A percentile compares a stretch with the other conserved stretches of the same genome.
phyloP scores from a whole-genome alignment of 2,797 vertebrate genomes.

The Adelosebastes latens region DNA sequence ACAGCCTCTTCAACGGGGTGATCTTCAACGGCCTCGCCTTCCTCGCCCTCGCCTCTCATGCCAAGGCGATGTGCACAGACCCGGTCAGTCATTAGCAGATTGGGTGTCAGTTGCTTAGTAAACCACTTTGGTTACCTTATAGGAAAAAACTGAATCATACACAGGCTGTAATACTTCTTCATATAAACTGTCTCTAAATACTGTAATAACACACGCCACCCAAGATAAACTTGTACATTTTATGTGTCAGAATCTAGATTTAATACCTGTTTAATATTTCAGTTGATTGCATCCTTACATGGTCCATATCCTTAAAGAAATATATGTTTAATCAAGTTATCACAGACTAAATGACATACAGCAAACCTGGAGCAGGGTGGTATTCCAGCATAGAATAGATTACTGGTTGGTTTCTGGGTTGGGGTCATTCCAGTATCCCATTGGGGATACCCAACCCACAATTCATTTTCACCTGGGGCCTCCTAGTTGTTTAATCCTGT shows the following conservation, averaged over 20 bases:
- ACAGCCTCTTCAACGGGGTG: constrained; percentile 92
- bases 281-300: neutral
- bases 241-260: neutral
- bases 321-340: neutral
- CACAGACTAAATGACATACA: neutral
- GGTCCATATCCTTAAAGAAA: neutral
- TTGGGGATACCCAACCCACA: too few species aligned
- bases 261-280: neutral
- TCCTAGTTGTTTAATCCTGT: too few species aligned
- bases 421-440: neutral
- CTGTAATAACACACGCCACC: neutral
- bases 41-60: constrained; percentile 94
- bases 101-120: too few species aligned
- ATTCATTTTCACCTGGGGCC: too few species aligned
- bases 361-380: neutral
- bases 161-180: neutral
- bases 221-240: neutral
- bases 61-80: constrained; percentile 96
- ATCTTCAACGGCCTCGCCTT: constrained; percentile 93
- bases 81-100: constrained; percentile 76
- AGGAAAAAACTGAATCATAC: neutral
- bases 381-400: too few species aligned
- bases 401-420: neutral
- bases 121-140: neutral
- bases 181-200: neutral